Evolutionary conservation across 2,888 invertebrate genomes (phyloP), one percentile per base, ranked within the genome.

Genomic region (Capitulum mitella): DNA sequence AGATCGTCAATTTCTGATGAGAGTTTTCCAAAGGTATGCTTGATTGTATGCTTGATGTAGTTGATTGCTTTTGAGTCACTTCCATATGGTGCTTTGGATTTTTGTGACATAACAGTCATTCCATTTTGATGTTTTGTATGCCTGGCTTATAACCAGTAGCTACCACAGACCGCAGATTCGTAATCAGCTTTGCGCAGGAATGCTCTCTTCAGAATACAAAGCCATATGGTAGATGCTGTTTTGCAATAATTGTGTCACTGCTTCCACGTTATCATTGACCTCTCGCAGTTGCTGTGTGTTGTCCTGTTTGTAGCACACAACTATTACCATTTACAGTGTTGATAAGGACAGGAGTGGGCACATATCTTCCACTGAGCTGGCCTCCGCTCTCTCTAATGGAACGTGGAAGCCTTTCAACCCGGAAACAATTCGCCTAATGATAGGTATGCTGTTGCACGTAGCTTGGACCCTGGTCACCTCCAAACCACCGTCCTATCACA

Each of bases 391-490:
- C 10, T 95, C 96, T 0, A 98, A 98, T 89, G 98, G 97, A 22
- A 97, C 98, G 70, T 98, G 97, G 97, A 93, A 93, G 79, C 92
- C 98, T 0, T 99, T 99, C 84, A 99, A 99, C 86, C 95, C 97
- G 34, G 98, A 98, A 89, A 98, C 98, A 46, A 94, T 98, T 46
- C 89, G 97, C 76, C 89, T 97, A 54, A 97, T 97, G 97, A 97
- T 97, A 84, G 95, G 96, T 95, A 88, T 83, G 84, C 0, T 26
- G 22, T 19, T 22, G 22, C 22, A 10, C 19, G 19, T 3, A 3
- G 22, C 54, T 6, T 22, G 10, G 6, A 6, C 1, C 26, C 54
- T 19, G 22, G 54, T 54, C 54, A 1, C 54, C 54, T 54, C 19
- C 54, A 26, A 1, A 0, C 5, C 16, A 10, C 54, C 54, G 16